Evolutionary conservation across 2,797 vertebrate genomes (phyloP), one percentile per base, ranked within the genome.

Genomic region (Eurystomus glaucurus): DNA sequence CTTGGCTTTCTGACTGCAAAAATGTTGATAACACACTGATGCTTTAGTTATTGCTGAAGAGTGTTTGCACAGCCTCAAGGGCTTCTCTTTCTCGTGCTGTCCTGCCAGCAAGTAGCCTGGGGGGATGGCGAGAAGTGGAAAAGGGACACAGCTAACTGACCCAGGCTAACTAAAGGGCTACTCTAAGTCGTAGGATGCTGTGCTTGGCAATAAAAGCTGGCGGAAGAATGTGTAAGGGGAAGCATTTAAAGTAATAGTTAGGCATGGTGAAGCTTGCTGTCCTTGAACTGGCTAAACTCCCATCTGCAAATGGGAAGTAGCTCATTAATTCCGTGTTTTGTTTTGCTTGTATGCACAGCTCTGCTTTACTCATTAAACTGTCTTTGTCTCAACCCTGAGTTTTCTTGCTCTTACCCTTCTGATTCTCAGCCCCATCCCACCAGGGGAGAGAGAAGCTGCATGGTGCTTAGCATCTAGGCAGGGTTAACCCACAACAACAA

Each of bases 1-100:
- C 77, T 83, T 64, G 26, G 12, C 9, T 50, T 71, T 72, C 29
- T 65, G 25, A 39, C 46, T 28, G 50, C 46, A 85, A n/a, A 31
- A 50, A 6, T 10, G 12, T 20, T 74, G 33, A 5, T 29, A 35
- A 13, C 21, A 35, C 3, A 7, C 8, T 16, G 1, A 2, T 54
- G 46, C 28, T 66, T 41, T n/a, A 23, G 9, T 52, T 72, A 21
- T 7, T 37, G 46, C 12, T 37, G 75, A 50, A 28, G 14, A 43
- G 26, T 23, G 11, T 84, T 65, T 21, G 33, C 13, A 14, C 7
- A 61, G 39, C 31, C 13, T 55, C 26, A 17, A 11, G 57, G 21
- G 5, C 37, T 48, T 29, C 21, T 62, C 11, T 33, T 81, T 35
- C 14, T 37, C 9, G 13, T 1, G 3, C 23, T 54, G 39, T 10